Evolutionary conservation across 2,888 invertebrate genomes (phyloP).

Genomic region (Escarpia spicata): DNA sequence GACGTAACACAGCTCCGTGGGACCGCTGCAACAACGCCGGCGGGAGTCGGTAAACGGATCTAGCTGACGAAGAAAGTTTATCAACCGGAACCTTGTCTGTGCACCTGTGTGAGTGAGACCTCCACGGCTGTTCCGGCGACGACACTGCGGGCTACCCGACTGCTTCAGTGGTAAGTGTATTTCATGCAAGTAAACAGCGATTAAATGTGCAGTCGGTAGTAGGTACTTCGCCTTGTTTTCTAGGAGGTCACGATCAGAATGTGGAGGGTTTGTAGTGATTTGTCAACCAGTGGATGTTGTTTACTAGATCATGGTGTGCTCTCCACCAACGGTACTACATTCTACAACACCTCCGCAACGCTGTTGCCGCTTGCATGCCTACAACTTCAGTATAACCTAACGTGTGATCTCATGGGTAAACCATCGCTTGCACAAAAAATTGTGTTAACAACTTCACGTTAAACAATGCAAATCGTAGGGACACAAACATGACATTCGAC

Average conservation of each 20-base stretch:
- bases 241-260: not conserved
- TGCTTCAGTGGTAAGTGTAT: conserved; percentile 2
- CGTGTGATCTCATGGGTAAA: not conserved
- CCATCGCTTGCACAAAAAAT: not conserved
- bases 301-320: not conserved
- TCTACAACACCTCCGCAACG: not conserved
- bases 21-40: not conserved
- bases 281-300: not conserved
- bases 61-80: conserved; percentile 10
- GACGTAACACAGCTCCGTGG: not conserved
- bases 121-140: not conserved
- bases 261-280: not conserved
- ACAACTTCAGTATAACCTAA: not conserved
- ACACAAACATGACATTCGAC: not conserved
- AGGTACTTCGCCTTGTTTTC: not conserved
- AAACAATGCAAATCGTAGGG: not conserved
- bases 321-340: too few species aligned
- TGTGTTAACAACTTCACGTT: not conserved
- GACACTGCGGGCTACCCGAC: not conserved
- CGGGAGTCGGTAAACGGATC: not conserved
- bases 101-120: not conserved
- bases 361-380: not conserved
- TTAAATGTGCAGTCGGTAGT: not conserved
- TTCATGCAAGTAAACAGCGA: not conserved
- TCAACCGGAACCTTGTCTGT: not conserved